phyloP scores from a whole-genome alignment of 2,113 vertebrate genomes.

The Notothenia rossii region DNA sequence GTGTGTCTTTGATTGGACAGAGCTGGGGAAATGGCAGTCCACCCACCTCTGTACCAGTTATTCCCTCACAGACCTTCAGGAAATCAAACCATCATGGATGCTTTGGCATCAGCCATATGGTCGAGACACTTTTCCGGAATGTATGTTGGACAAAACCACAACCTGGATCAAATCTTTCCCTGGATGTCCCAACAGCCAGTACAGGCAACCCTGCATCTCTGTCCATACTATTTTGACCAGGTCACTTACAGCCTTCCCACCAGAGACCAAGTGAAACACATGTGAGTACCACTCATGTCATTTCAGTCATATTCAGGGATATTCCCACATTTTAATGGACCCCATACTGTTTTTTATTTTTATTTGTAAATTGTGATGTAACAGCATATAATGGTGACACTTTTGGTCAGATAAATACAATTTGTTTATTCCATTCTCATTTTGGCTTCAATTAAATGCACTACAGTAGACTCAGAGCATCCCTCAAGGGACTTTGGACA shows the following conservation, averaged over 20 bases:
- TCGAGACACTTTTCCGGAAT: neutral
- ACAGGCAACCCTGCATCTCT: slow-evolving; percentile 15
- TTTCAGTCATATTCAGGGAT: neutral
- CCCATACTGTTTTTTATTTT: neutral
- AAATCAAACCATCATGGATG: slow-evolving; percentile 20
- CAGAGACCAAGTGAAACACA: slow-evolving; percentile 5
- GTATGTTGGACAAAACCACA: slow-evolving; percentile 10
- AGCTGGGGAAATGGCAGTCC: slow-evolving; percentile 9
- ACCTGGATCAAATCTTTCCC: slow-evolving; percentile 27
- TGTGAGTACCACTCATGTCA: slow-evolving; percentile 12
- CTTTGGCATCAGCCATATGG: slow-evolving; percentile 54
- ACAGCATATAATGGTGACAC: neutral
- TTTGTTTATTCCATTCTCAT: neutral
- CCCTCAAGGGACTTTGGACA: neutral
- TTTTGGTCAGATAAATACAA: neutral
- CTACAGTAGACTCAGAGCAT: neutral
- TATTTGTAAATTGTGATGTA: neutral
- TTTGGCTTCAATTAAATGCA: neutral
- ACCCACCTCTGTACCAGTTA: slow-evolving; percentile 5
- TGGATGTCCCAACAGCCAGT: slow-evolving; percentile 11
- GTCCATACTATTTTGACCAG: slow-evolving; percentile 58
- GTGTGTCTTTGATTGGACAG: neutral
- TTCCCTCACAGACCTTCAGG: slow-evolving; percentile 21
- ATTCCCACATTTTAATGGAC: neutral
- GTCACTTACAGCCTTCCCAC: slow-evolving; percentile 36